Base-by-base conservation (phyloP, 2,888 invertebrate genomes). In the Entomobrya multifasciata region DNA sequence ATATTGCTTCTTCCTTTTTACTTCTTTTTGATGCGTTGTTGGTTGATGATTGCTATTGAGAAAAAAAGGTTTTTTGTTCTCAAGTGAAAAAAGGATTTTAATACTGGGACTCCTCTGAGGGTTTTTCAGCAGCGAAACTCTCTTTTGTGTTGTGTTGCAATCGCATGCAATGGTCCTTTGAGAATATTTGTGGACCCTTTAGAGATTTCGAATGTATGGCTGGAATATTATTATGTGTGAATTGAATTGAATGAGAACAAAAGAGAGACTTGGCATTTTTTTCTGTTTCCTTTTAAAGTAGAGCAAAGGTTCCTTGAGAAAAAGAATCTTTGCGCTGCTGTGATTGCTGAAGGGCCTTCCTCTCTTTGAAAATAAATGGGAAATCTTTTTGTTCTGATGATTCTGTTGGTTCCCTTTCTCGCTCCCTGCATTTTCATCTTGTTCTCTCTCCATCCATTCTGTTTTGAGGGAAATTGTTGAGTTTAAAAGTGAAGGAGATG, bases 1-100 rank as follows among this genome's bases (percentile, higher is more conserved):
- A 74, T 74, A 74, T 74, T 74, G 60, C 77, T 77, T 44, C 77
- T 60, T 77, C 77, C 60, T 77, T 77, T 60, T 60, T 60, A 1
- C 41, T 60, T 4, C 36, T 4, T 36, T 36, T 57, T 77, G 41
- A 60, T 27, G n/a, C n/a, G 44, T 60, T 57, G 44, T 44, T 65
- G 70, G 52, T 67, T 81, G 86, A 76, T 82, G 81, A 82, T 87
- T 87, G 70, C 70, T 78, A 72, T 87, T 87, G 57, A 80, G 60
- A 57, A 62, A 70, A 85, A 77, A 74, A 72, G 74, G 47, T 74
- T 62, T 72, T 86, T 86, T 85, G 41, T 80, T 74, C 74, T 80
- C 60, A 77, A 77, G 74, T 78, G 84, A 67, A 77, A 80, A 84
- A 79, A 74, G 86, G 74, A 80, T 79, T 70, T 62, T 82, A 22